Evolutionary conservation across 2,797 vertebrate species (phyloP).

Genomic region (Mormyrus proboscirostris): DNA sequence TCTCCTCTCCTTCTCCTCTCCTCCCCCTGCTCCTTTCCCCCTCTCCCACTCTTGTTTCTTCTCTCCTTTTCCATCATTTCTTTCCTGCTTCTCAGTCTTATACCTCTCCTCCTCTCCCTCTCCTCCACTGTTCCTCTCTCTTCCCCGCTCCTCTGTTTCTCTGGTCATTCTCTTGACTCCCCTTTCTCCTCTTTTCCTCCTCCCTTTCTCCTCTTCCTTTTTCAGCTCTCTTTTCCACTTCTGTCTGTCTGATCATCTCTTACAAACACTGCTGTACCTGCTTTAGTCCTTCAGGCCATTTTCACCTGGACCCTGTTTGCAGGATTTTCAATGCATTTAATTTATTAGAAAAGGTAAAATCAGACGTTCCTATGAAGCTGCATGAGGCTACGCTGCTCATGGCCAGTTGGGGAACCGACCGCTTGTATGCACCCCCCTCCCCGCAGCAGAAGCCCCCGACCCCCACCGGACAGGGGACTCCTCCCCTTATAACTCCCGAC

Average conservation of each 20-base stretch:
- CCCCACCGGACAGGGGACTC: not conserved
- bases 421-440: not conserved
- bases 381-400: not conserved
- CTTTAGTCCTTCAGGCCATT: not conserved
- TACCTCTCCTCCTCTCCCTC: not conserved
- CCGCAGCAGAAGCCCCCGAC: not conserved
- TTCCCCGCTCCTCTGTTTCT: no score
- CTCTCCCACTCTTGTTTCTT: not conserved
- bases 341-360: not conserved
- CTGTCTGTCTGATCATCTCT: no score
- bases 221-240: no score
- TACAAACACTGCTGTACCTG: not conserved
- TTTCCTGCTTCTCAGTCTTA: not conserved
- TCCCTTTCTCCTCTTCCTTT: no score
- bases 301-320: not conserved
- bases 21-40: not conserved
- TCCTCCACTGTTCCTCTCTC: no score
- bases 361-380: not conserved
- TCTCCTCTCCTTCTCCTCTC: not conserved
- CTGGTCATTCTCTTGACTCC: no score
- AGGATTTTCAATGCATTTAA: not conserved
- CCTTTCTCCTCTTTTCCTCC: no score
- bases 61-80: constrained; percentile 21
- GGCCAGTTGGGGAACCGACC: not conserved
- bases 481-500: no score